Percentiles rank a stretch among this genome's conserved stretches.
These are phyloP conservation scores for Staurois parvus DNA, from an alignment of 2,797 vertebrate genomes.

Conservation along the genomic window DNA sequence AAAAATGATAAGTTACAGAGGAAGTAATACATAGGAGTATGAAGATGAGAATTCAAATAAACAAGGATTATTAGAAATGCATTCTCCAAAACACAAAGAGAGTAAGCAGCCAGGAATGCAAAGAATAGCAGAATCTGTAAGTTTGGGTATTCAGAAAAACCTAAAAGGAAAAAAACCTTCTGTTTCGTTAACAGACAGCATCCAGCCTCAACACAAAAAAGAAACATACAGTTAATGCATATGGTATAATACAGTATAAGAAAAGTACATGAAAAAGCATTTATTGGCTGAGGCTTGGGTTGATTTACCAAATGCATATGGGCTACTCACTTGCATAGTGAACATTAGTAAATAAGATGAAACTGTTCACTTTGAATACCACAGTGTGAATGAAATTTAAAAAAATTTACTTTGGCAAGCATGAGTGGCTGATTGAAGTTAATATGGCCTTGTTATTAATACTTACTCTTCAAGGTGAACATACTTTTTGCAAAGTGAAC, in stretches of 20 bases:
- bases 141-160: conserved; percentile 44
- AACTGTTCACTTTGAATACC: no score
- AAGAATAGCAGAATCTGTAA: conserved; percentile 48
- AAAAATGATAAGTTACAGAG: conserved; percentile 63
- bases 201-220: conserved; percentile 4
- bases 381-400: no score
- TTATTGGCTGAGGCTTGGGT: no score
- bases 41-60: conserved; percentile 46
- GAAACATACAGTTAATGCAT: background rate
- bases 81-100: conserved; percentile 59
- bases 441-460: no score
- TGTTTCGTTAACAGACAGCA: conserved; percentile 5
- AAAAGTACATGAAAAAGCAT: background rate
- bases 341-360: no score
- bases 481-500: no score
- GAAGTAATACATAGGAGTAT: conserved; percentile 59
- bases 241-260: background rate
- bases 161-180: conserved; percentile 54
- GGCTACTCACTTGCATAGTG: no score
- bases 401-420: no score
- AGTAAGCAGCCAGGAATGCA: conserved; percentile 61
- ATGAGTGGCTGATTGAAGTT: no score
- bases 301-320: no score
- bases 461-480: no score
- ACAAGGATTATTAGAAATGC: conserved; percentile 56